phyloP scores from a whole-genome alignment of 1,140 invertebrate genomes.

The Musca vetustissima region DNA sequence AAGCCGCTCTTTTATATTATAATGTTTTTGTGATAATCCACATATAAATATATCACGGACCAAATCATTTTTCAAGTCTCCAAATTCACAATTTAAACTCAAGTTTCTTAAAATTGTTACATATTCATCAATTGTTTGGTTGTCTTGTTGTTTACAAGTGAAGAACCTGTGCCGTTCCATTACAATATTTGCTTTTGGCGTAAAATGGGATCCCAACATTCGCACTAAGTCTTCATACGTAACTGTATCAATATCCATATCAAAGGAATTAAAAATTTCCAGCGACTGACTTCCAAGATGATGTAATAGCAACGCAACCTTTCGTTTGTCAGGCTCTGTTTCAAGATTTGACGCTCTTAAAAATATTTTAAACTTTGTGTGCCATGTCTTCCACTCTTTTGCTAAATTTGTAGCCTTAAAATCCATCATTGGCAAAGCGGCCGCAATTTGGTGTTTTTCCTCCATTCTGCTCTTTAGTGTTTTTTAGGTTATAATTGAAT shows the following conservation, averaged over 20 bases:
- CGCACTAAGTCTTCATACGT: slow-evolving; percentile 20
- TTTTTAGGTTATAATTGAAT: too few relatives aligned
- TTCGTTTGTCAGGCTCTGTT: slow-evolving; percentile 29
- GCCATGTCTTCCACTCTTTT: slow-evolving; percentile 32
- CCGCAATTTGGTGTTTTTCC: too few relatives aligned
- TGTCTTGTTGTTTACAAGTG: slow-evolving; percentile 32
- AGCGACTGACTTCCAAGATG: slow-evolving; percentile 33
- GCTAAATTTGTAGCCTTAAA: slow-evolving; percentile 23
- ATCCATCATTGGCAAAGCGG: too few relatives aligned
- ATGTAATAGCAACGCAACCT: slow-evolving; percentile 36
- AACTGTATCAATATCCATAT: slow-evolving; percentile 22
- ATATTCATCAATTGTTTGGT: slow-evolving; percentile 34
- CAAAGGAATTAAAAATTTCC: slow-evolving; percentile 34
- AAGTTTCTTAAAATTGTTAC: slow-evolving; percentile 34
- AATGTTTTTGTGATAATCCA: slow-evolving; percentile 13
- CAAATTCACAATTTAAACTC: slow-evolving; percentile 35
- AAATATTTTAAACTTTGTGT: slow-evolving; percentile 32
- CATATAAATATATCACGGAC: slow-evolving; percentile 33
- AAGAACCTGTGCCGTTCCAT: slow-evolving; percentile 39
- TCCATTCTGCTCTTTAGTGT: too few relatives aligned
- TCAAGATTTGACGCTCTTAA: slow-evolving; percentile 31
- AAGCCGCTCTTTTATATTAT: slow-evolving; percentile 13
- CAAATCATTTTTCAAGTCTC: slow-evolving; percentile 30
- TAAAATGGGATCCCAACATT: slow-evolving; percentile 34
- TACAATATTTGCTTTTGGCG: slow-evolving; percentile 35